These are phyloP conservation scores for Candoia aspera DNA, from an alignment of 2,113 vertebrate genomes.

Conservation along the genomic window DNA sequence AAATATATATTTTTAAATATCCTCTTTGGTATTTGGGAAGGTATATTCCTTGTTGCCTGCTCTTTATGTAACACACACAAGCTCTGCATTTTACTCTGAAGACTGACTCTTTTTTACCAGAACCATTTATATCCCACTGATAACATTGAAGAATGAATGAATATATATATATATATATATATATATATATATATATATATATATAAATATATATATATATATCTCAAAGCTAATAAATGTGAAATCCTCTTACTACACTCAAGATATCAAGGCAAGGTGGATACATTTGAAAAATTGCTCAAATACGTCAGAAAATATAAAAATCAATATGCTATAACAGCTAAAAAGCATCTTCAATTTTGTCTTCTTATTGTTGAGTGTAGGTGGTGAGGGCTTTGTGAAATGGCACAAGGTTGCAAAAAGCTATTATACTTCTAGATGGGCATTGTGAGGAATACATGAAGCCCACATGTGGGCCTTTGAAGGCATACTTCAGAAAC, in stretches of 20 bases:
- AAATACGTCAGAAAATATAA: slow-evolving; percentile 79
- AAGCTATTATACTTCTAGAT: slow-evolving; percentile 64
- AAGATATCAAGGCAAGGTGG: slow-evolving; percentile 74
- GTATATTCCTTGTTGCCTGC: slow-evolving; percentile 51
- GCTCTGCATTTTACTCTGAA: slow-evolving; percentile 69
- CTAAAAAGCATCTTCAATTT: slow-evolving; percentile 78
- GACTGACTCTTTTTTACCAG: slow-evolving; percentile 63
- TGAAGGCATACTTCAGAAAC: slow-evolving; percentile 52
- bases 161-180: background rate
- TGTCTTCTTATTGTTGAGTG: slow-evolving; percentile 67
- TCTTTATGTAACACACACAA: slow-evolving; percentile 64
- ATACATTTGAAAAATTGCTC: slow-evolving; percentile 78
- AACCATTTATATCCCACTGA: slow-evolving; percentile 67
- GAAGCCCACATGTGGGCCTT: slow-evolving; percentile 29
- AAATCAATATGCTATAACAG: slow-evolving; percentile 82
- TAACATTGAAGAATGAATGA: slow-evolving; percentile 49
- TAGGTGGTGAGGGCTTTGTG: slow-evolving; percentile 63
- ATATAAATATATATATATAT: background rate
- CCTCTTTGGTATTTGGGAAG: slow-evolving; percentile 59
- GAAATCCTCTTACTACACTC: slow-evolving; percentile 74
- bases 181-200: slow-evolving; percentile 41
- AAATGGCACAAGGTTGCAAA: slow-evolving; percentile 71
- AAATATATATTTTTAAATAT: slow-evolving; percentile 54
- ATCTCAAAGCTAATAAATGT: slow-evolving; percentile 75
- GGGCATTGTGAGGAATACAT: slow-evolving; percentile 56